phyloP scores from a whole-genome alignment of 2,113 vertebrate species.

The Lampris incognitus region DNA sequence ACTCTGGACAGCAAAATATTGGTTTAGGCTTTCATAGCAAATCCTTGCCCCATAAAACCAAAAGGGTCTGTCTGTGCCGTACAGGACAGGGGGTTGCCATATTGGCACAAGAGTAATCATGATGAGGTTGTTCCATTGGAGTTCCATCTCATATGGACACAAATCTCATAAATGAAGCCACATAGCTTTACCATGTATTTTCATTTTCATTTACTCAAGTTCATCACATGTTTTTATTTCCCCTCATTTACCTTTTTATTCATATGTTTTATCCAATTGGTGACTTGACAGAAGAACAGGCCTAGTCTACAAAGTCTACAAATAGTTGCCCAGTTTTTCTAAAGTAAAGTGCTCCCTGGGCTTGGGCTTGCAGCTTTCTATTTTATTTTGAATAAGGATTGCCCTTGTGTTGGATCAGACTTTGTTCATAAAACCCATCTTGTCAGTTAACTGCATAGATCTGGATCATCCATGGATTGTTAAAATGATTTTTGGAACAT shows the following conservation, averaged over 20 bases:
- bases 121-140: conserved; percentile 44
- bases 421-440: conserved; percentile 36
- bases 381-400: no score
- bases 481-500: conserved; percentile 1
- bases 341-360: background rate
- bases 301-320: conserved; percentile 10
- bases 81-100: background rate
- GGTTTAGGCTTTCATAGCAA: no score
- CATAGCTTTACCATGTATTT: conserved; percentile 30
- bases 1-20: no score
- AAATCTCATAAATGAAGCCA: conserved; percentile 48
- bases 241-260: conserved; percentile 38
- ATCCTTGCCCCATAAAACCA: no score
- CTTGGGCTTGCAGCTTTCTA: no score
- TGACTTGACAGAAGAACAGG: conserved; percentile 20
- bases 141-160: conserved; percentile 47
- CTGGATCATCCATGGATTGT: conserved; percentile 15
- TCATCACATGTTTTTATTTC: conserved; percentile 49
- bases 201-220: conserved; percentile 38
- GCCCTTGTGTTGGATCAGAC: conserved; percentile 3
- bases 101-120: conserved; percentile 18
- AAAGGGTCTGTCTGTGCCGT: no score
- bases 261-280: conserved; percentile 22
- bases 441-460: conserved; percentile 9
- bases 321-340: conserved; percentile 35